Base-by-base conservation (phyloP, 2,797 vertebrate species). In the Ceyx erithaca region DNA sequence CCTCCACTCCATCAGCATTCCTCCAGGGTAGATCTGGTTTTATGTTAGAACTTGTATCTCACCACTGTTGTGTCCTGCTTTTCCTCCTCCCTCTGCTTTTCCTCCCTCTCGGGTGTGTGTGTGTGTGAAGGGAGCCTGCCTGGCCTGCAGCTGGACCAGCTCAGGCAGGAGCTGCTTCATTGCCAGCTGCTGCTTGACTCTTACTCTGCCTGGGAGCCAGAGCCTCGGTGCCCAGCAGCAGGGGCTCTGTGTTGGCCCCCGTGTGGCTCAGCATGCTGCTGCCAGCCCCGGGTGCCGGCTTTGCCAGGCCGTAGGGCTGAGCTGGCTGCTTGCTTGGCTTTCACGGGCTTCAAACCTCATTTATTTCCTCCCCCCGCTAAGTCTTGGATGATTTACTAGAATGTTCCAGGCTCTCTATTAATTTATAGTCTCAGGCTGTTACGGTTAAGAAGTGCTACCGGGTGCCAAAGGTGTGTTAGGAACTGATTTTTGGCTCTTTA, bases 1-100 rank as follows among this genome's bases (percentile, higher is more conserved):
- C 96, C 96, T 95, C 95, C 94, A 84, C 94, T 93, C 96, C 93
- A 95, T 95, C 90, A 21, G 31, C 94, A 95, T 89, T 91, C 94
- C 89, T 85, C 82, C 95, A 89, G 95, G 89, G 55, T 96, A 96
- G 94, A 94, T 92, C 92, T 96, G 92, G 80, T 89, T 96, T 97
- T 96, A 92, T 12, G 58, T 95, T 96, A 72, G 76, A 88, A 89
- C 94, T 93, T 94, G 79, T 97, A 87, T 93, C 86, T 95, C 71
- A 86, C 82, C 84, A 77, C 87, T 91, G 93, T 94, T 62, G 16
- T 22, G 33, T 89, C 85, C 90, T 75, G 85, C 95, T 82, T 82
- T 51, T 92, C 70, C 73, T 89, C 76, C 4, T 19, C 75, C 69
- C 75, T 82, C 64, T 90, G 84, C 91, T 95, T 91, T 89, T 92